Percentiles rank a stretch among this genome's conserved stretches.
Evolutionary conservation across 2,888 invertebrate genomes (phyloP).

Genomic region (Imbricaverruca yamaguchii): DNA sequence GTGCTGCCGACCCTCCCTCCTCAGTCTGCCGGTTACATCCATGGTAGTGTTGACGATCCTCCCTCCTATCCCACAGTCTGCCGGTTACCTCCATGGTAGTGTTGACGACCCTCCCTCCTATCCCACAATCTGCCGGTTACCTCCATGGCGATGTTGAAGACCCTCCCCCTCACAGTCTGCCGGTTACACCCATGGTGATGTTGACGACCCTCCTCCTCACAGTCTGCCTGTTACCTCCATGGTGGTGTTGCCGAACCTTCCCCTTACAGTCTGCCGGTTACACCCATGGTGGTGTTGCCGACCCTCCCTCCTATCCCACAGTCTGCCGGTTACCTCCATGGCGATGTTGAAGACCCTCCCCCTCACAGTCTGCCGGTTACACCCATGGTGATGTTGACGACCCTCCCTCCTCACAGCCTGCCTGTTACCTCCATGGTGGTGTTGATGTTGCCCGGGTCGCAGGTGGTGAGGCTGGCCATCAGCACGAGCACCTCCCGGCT

Average conservation of each 20-base stretch:
- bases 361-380: no score
- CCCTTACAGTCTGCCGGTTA: no score
- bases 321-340: not conserved
- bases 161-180: not conserved
- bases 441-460: constrained; percentile 90
- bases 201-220: not conserved
- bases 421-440: constrained; percentile 61
- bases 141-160: no score
- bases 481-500: constrained; percentile 88
- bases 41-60: not conserved
- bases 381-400: no score
- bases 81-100: not conserved
- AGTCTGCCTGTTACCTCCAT: constrained; percentile 52
- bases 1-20: constrained; percentile 45
- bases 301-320: not conserved
- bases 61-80: not conserved
- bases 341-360: not conserved
- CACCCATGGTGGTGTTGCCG: not conserved
- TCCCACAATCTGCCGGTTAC: not conserved
- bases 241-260: constrained; percentile 50
- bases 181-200: no score
- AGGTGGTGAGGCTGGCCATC: constrained; percentile 89
- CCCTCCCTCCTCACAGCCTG: no score
- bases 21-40: not conserved
- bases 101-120: not conserved